These are phyloP conservation scores for Hippasteria phrygiana DNA, from an alignment of 53 echinoderm and acorn worm species.

Conservation along the genomic window DNA sequence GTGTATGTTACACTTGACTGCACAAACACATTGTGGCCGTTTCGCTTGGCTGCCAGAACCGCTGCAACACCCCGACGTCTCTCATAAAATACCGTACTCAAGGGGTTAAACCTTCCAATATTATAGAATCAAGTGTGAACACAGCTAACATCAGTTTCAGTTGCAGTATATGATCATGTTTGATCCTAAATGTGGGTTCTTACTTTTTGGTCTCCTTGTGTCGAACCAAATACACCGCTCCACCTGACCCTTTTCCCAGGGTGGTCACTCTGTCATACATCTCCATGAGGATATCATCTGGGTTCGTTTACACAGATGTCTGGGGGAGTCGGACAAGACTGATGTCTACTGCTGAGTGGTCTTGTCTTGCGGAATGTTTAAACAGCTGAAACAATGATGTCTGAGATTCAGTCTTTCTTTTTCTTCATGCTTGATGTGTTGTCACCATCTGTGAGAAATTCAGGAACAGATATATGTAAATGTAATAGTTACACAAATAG, in stretches of 20 bases:
- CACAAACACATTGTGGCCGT: too few species aligned
- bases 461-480: too few species aligned
- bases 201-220: constrained; percentile 82
- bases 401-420: neutral
- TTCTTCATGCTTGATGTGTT: neutral
- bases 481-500: too few species aligned
- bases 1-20: too few species aligned
- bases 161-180: too few species aligned
- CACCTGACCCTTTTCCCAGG: constrained; percentile 85
- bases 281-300: constrained; percentile 70
- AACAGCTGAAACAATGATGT: neutral
- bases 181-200: too few species aligned
- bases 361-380: neutral
- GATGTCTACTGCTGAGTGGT: neutral
- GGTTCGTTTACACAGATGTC: neutral
- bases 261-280: constrained; percentile 83
- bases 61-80: too few species aligned
- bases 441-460: neutral
- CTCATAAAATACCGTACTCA: too few species aligned
- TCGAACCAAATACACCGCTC: constrained; percentile 87
- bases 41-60: too few species aligned
- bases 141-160: too few species aligned
- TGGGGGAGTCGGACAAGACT: neutral
- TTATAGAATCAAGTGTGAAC: too few species aligned
- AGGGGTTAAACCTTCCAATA: too few species aligned